Evolutionary conservation across 2,113 vertebrate species (phyloP).

Genomic region (Mohoua ochrocephala): DNA sequence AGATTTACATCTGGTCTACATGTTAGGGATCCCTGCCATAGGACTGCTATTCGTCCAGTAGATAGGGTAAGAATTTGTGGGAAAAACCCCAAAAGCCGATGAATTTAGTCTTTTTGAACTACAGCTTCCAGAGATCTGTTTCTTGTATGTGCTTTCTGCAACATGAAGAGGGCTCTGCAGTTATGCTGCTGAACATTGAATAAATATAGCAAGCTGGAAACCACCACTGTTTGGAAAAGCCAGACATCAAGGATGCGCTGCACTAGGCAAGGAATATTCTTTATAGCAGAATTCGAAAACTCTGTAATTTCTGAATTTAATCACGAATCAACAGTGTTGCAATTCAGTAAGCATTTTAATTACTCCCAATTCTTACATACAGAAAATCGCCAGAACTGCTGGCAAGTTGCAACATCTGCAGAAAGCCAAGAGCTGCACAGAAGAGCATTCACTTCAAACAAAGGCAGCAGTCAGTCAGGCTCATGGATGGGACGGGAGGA

Average conservation of each 20-base stretch:
- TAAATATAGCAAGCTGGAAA: background rate
- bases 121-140: background rate
- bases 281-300: background rate
- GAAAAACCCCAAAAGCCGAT: rapidly evolving
- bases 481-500: background rate
- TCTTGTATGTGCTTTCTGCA: background rate
- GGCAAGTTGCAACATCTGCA: background rate
- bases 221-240: background rate
- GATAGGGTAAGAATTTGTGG: background rate
- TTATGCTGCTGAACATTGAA: background rate
- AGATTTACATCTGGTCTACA: background rate
- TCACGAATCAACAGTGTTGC: background rate
- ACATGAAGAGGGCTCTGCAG: background rate
- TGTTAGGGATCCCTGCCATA: background rate
- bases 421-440: background rate
- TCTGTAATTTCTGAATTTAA: background rate
- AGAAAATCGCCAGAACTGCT: background rate
- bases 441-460: background rate
- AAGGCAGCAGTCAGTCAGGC: background rate
- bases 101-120: background rate
- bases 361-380: background rate
- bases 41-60: rapidly evolving
- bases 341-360: background rate
- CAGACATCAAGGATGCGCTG: background rate
- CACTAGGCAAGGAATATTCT: background rate